phyloP scores from a whole-genome alignment of 2,797 vertebrate species.

The Hippopotamyrus pictus region DNA sequence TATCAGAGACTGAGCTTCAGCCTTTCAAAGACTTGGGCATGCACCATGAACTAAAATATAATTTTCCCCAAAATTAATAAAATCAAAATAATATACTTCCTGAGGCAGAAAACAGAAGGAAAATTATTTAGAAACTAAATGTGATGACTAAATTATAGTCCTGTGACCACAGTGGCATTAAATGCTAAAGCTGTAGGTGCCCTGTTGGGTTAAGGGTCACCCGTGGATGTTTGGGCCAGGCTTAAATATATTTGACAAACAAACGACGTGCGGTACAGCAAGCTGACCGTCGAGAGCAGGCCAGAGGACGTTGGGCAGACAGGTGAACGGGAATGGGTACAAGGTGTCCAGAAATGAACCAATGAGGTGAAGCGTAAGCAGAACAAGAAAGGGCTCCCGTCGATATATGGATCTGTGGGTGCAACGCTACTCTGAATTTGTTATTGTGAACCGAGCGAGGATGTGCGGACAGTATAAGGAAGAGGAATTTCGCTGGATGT shows the following conservation, averaged over 20 bases:
- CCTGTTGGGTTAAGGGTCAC: not conserved
- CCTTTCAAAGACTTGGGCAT: not conserved
- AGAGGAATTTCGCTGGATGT: not conserved
- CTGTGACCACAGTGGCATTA: not conserved
- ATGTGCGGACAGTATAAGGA: not conserved
- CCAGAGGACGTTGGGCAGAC: not conserved
- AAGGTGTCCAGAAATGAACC: not conserved
- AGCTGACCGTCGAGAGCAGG: not conserved
- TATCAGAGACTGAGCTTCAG: not conserved
- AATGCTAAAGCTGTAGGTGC: not conserved
- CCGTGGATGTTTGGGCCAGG: not conserved
- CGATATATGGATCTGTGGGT: not conserved
- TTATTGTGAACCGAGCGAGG: not conserved
- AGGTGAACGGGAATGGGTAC: not conserved
- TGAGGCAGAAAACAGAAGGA: slow-evolving; percentile 14
- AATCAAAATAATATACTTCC: not conserved
- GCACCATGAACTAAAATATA: not conserved
- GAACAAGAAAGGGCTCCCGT: not conserved
- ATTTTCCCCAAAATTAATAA: slow-evolving; percentile 11
- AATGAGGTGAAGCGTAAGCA: not conserved
- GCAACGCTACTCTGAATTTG: not conserved
- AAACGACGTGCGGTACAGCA: not conserved
- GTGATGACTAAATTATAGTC: not conserved
- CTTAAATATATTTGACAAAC: not conserved
- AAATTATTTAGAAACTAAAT: not conserved